Conservation (phyloP, 2,797 vertebrate species). For the Cephalopachus bancanus region DNA sequence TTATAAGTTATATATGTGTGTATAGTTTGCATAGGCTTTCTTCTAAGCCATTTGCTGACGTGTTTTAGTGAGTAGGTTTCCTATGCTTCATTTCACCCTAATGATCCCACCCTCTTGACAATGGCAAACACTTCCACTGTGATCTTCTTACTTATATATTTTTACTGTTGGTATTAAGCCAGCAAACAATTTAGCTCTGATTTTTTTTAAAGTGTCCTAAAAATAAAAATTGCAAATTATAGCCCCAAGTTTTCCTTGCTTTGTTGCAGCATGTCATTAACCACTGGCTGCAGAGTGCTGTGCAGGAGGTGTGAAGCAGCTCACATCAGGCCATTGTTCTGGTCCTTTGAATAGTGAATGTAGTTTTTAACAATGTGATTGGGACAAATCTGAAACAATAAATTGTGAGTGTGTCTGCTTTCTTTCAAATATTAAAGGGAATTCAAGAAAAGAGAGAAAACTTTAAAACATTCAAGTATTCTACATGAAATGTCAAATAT, state of each 20-base stretch:
- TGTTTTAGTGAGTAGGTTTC: not conserved
- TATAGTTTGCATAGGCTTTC: not conserved
- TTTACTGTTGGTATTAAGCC: not conserved
- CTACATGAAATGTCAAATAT: not conserved
- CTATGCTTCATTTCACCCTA: not conserved
- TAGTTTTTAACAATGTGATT: not conserved
- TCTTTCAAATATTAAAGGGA: not conserved
- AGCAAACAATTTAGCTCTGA: not conserved
- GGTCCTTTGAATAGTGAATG: not conserved
- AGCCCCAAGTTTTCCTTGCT: conserved; percentile 74
- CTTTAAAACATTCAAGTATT: not conserved
- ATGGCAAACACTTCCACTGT: not conserved
- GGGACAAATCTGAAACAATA: not conserved
- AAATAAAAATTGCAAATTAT: conserved; percentile 85
- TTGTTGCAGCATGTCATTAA: conserved; percentile 77
- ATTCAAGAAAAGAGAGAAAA: not conserved
- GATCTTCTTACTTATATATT: conserved; percentile 2
- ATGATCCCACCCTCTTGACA: not conserved
- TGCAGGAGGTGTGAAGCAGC: conserved; percentile 23
- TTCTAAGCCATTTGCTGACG: not conserved
- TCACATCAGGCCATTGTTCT: conserved; percentile 66
- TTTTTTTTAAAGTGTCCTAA: conserved; percentile 66
- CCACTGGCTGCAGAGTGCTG: conserved; percentile 67
- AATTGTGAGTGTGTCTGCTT: not conserved
- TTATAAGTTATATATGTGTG: not conserved